A percentile compares a stretch with the other conserved stretches of the same genome.
These are phyloP conservation scores for Drosophila histrio DNA, from an alignment of 2,888 invertebrate species.

Conservation along the genomic window DNA sequence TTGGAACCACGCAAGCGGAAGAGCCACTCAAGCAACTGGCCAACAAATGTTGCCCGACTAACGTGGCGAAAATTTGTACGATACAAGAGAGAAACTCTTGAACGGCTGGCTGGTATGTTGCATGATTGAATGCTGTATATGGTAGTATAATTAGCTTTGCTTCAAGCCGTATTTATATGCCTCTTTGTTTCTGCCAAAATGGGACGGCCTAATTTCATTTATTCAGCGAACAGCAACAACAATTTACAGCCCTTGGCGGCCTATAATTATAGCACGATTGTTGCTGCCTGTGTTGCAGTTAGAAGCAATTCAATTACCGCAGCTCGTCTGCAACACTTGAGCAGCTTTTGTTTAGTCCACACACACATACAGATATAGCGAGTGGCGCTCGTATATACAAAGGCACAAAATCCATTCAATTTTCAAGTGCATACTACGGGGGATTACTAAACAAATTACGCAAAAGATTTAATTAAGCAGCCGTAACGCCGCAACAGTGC, in stretches of 20 bases:
- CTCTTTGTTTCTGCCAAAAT: constrained; percentile 2
- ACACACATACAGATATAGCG: constrained; percentile 1
- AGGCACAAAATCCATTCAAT: constrained; percentile 54
- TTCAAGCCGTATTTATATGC: constrained; percentile 28
- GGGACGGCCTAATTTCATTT: constrained; percentile 41
- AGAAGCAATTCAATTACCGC: constrained; percentile 65
- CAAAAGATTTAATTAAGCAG: constrained; percentile 78
- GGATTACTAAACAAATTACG: constrained; percentile 77
- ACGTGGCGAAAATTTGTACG: constrained; percentile 10
- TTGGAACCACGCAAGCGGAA: constrained; percentile 58
- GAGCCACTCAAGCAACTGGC: constrained; percentile 32
- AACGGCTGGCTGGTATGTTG: constrained; percentile 6
- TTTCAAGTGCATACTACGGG: constrained; percentile 66
- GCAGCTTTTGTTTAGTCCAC: constrained; percentile 58
- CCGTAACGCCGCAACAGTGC: constrained; percentile 52
- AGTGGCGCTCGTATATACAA: constrained; percentile 3
- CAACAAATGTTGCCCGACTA: constrained; percentile 1
- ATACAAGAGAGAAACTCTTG: neutral
- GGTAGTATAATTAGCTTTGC: constrained; percentile 48
- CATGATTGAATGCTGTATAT: constrained; percentile 32
- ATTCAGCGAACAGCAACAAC: constrained; percentile 14
- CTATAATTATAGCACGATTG: constrained; percentile 65
- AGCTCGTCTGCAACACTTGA: constrained; percentile 58
- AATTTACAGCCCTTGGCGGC: constrained; percentile 44
- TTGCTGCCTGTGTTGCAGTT: constrained; percentile 63